Conservation (phyloP, 2,797 vertebrate species). For the Gila robusta region DNA sequence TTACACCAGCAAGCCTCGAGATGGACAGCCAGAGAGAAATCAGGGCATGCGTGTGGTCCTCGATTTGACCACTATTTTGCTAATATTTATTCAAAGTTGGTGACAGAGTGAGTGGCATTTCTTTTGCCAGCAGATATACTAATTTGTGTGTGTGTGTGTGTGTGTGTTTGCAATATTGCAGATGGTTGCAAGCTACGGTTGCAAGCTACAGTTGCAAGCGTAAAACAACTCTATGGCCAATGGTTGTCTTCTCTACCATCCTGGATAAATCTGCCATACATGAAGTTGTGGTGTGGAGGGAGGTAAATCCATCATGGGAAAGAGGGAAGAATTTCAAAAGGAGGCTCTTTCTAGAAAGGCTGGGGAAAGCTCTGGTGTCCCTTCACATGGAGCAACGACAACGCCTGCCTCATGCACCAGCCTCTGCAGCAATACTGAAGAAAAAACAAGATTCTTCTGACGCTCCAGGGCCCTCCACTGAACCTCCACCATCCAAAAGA, state of each 20-base stretch:
- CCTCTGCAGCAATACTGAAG: not conserved
- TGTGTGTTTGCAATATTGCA: not conserved
- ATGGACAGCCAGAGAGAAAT: too few species aligned
- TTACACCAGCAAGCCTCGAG: too few species aligned
- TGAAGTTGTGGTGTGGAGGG: not conserved
- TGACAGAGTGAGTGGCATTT: too few species aligned
- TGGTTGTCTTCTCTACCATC: not conserved
- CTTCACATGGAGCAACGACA: not conserved
- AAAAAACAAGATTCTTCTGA: not conserved
- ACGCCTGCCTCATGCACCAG: not conserved
- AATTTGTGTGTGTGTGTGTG: too few species aligned
- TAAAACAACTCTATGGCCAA: not conserved
- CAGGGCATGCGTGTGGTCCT: too few species aligned
- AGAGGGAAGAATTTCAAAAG: not conserved
- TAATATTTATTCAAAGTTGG: too few species aligned
- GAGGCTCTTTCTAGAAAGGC: not conserved
- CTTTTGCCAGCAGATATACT: too few species aligned
- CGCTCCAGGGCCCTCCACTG: not conserved
- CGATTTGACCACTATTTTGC: too few species aligned
- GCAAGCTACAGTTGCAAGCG: not conserved
- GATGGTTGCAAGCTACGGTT: not conserved
- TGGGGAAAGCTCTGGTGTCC: not conserved
- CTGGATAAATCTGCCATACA: not conserved
- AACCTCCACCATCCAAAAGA: not conserved
- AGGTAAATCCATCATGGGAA: not conserved